phyloP scores from a whole-genome alignment of 2,888 invertebrate genomes.

The Tetheella fluctuosa region DNA sequence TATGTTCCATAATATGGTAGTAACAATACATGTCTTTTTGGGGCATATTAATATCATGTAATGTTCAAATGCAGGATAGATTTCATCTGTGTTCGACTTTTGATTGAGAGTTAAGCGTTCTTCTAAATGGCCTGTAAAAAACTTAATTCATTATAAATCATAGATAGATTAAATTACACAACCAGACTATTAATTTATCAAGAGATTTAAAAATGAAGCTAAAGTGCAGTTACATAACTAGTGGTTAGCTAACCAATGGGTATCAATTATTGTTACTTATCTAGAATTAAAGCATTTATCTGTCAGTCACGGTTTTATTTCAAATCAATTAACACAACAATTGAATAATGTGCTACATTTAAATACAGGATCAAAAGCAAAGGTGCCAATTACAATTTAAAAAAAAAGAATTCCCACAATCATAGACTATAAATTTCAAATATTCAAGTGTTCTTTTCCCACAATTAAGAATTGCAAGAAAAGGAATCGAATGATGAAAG shows the following conservation, averaged over 20 bases:
- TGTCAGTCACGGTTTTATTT: slow-evolving; percentile 9
- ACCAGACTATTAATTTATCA: too few relatives aligned
- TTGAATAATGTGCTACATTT: background rate
- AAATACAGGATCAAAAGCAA: slow-evolving; percentile 1
- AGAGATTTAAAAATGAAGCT: background rate
- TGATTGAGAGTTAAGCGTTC: background rate
- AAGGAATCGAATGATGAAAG: slow-evolving; percentile 39
- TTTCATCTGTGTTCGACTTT: background rate
- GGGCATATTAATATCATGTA: slow-evolving; percentile 4
- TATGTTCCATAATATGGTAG: background rate
- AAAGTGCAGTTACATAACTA: background rate
- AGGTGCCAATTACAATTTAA: slow-evolving; percentile 14
- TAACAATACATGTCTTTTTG: background rate
- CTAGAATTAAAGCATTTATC: background rate
- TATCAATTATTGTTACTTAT: background rate
- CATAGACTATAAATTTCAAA: slow-evolving; percentile 57
- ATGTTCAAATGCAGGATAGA: background rate
- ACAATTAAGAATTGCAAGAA: slow-evolving; percentile 69
- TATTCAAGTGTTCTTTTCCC: slow-evolving; percentile 71
- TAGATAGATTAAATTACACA: too few relatives aligned
- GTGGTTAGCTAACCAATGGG: background rate
- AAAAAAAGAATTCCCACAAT: slow-evolving; percentile 68
- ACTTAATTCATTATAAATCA: background rate
- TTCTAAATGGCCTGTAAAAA: too few relatives aligned
- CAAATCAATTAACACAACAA: slow-evolving; percentile 13